A percentile compares a stretch with the other conserved stretches of the same genome.
Conservation (phyloP, 1,140 invertebrate genomes). For the Argopecten irradians region DNA sequence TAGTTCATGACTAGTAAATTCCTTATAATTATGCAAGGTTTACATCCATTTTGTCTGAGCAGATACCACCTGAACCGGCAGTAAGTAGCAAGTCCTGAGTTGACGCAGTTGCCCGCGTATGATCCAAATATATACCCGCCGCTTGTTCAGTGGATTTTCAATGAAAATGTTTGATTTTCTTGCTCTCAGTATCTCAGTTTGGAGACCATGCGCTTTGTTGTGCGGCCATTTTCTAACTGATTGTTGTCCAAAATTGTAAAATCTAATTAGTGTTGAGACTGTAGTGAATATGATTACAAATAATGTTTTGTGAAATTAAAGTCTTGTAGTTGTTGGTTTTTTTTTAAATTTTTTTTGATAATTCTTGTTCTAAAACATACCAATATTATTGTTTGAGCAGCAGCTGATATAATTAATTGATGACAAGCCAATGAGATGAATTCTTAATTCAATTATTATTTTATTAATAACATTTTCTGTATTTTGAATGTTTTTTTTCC, state of each 20-base stretch:
- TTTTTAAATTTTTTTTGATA: no score
- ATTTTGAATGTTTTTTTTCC: no score
- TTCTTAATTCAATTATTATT: no score
- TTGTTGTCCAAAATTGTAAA: background rate
- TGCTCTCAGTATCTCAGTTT: background rate
- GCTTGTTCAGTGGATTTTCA: background rate
- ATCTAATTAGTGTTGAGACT: background rate
- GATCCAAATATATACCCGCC: background rate
- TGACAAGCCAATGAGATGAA: no score
- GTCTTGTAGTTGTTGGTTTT: no score
- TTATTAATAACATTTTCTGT: no score
- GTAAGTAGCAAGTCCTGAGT: background rate
- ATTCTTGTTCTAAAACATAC: no score
- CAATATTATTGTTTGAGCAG: no score
- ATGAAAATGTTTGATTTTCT: background rate
- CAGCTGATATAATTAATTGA: no score
- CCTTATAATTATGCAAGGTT: no score
- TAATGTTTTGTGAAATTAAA: no score
- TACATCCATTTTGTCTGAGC: background rate
- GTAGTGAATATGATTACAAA: background rate
- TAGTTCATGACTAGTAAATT: background rate
- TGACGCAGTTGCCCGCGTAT: constrained; percentile 19
- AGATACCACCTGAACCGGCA: background rate
- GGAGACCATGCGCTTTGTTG: background rate
- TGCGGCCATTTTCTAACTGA: background rate